Evolutionary conservation across 2,888 invertebrate genomes (phyloP), one percentile per base, ranked within the genome.

Genomic region (Eustalomyia histrio): DNA sequence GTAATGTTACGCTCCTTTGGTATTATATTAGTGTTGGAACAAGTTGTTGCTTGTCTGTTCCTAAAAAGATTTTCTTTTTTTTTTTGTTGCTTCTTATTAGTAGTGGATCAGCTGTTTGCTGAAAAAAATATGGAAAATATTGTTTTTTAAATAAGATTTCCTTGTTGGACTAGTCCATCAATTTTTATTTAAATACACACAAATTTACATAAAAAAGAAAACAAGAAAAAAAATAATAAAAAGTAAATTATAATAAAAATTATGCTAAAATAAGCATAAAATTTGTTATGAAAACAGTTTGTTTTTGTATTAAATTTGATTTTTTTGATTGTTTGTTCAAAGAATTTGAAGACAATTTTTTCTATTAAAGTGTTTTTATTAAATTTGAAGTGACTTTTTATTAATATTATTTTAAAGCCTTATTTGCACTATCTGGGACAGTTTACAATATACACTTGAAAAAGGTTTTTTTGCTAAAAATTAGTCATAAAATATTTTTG

Each of bases 51-150:
- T 68, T 76, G 67, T 72, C 43, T 61, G 35, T 21, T 29, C 43
- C 39, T 10, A 52, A 24, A 60, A 5, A 61, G 12, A 16, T 64
- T 47, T 57, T 55, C 12, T 47, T 9, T 69, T 9, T 14, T 65
- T 65, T n/a, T 2, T 1, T 53, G 39, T 9, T 24, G 50, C 52
- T 16, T 64, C n/a, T 73, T 80, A 76, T 76, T 68, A 68, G 72
- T 53, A 60, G 69, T 73, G 76, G 78, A 81, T 81, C 78, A 78
- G 81, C 74, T 81, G 81, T 78, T 74, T 55, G 35, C 35, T 71
- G 39, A 52, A 52, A 29, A 60, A 61, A 57, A 55, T 55, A 50
- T 35, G 29, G 17, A 71, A 71, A 75, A 80, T 75, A 71, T 69
- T 69, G 47, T 21, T 71, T 74, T 74, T 78, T 75, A 61, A 80